These are phyloP conservation scores for Rugalucina vietnamica DNA, from an alignment of 2,888 invertebrate genomes.

Conservation along the genomic window DNA sequence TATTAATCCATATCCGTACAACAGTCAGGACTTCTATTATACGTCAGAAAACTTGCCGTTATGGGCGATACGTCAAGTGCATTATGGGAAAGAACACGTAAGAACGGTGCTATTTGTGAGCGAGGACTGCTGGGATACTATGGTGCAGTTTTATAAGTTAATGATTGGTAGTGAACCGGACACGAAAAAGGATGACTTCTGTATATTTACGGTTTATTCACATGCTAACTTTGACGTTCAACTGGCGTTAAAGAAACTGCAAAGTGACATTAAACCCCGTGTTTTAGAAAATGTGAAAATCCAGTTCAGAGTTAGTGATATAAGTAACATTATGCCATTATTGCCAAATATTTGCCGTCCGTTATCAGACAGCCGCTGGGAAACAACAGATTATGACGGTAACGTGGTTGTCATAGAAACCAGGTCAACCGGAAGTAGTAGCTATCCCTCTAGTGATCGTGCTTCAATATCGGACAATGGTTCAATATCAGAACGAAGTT, in stretches of 20 bases:
- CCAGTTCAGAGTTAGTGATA: slow-evolving; percentile 75
- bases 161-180: slow-evolving; percentile 76
- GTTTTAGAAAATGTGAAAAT: slow-evolving; percentile 68
- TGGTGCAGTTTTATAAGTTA: slow-evolving; percentile 77
- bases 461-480: slow-evolving; percentile 48
- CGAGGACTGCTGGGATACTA: slow-evolving; percentile 75
- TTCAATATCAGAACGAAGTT: slow-evolving; percentile 48
- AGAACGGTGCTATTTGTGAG: slow-evolving; percentile 76
- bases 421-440: slow-evolving; percentile 14
- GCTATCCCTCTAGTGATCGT: slow-evolving; percentile 43
- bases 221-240: slow-evolving; percentile 76
- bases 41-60: slow-evolving; percentile 77
- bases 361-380: slow-evolving; percentile 76
- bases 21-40: slow-evolving; percentile 77
- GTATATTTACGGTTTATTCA: slow-evolving; percentile 75
- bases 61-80: slow-evolving; percentile 79
- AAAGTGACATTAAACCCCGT: slow-evolving; percentile 63
- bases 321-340: slow-evolving; percentile 76
- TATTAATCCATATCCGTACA: slow-evolving; percentile 74
- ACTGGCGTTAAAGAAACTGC: slow-evolving; percentile 76
- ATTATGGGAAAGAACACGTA: slow-evolving; percentile 79
- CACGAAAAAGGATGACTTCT: slow-evolving; percentile 74
- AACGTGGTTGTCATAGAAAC: slow-evolving; percentile 76
- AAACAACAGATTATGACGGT: slow-evolving; percentile 79
- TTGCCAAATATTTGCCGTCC: slow-evolving; percentile 78